Evolutionary conservation across 2,797 vertebrate genomes (phyloP).

Genomic region (Sphenopsis melanotis): DNA sequence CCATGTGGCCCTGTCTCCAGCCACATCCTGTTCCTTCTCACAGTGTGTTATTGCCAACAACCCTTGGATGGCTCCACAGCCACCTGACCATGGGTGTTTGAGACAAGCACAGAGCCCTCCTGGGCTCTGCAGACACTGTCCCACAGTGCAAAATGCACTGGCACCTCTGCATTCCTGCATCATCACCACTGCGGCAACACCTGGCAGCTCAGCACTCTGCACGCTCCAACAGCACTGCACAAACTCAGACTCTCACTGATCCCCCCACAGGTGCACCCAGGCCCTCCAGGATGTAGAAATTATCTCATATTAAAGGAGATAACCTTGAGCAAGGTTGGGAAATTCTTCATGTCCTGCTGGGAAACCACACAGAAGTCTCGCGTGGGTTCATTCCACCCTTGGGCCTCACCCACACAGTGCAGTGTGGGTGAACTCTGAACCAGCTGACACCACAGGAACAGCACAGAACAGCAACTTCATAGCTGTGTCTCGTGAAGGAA

Average conservation of each 20-base stretch:
- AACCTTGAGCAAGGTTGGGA: rapidly evolving
- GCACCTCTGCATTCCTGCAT: not conserved
- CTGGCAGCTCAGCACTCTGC: not conserved
- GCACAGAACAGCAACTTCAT: no score
- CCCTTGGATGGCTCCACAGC: not conserved
- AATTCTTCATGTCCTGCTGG: not conserved
- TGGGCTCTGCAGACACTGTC: not conserved
- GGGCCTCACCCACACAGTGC: no score
- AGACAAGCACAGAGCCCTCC: not conserved
- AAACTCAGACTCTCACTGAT: not conserved
- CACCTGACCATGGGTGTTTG: not conserved
- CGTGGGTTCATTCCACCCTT: not conserved
- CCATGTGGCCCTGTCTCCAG: not conserved
- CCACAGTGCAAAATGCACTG: rapidly evolving
- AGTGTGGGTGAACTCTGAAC: not conserved
- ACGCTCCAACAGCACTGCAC: not conserved
- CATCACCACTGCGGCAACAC: rapidly evolving
- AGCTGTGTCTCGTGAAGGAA: no score
- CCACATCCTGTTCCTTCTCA: not conserved
- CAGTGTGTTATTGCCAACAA: not conserved
- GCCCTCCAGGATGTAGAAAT: not conserved
- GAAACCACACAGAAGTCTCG: not conserved
- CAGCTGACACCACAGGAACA: not conserved
- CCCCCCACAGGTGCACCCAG: not conserved
- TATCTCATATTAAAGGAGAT: not conserved